A percentile compares a stretch with the other conserved stretches of the same genome.
Conservation (phyloP, 2,888 invertebrate species). For the Tigriopus californicus region DNA sequence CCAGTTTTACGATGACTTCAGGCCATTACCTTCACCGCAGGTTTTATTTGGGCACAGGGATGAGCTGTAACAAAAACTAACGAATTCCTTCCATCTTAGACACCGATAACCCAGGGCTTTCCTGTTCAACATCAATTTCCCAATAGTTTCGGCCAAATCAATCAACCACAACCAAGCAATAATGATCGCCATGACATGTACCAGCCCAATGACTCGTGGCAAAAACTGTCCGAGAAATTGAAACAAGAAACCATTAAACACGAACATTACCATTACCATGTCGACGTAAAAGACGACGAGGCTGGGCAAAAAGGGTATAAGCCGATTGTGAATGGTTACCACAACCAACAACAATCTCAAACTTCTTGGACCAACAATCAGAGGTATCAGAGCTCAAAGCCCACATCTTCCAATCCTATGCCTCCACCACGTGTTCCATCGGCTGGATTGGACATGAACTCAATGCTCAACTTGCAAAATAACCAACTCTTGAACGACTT, state of each 20-base stretch:
- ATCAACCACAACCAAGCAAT: neutral
- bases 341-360: no score
- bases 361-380: no score
- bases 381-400: no score
- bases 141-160: no score
- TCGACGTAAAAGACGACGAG: no score
- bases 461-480: no score
- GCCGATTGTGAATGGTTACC: no score
- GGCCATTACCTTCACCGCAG: neutral
- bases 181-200: neutral
- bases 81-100: neutral
- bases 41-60: neutral
- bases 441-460: no score
- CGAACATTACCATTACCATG: constrained; percentile 2
- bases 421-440: no score
- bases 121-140: neutral
- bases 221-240: neutral
- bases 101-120: neutral
- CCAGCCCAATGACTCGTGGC: neutral
- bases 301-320: no score
- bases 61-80: neutral
- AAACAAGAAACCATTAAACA: neutral
- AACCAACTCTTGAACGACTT: no score
- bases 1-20: neutral
- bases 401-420: no score